Evolutionary conservation across 1,140 invertebrate species (phyloP).

Genomic region (Phymastichus coffea): DNA sequence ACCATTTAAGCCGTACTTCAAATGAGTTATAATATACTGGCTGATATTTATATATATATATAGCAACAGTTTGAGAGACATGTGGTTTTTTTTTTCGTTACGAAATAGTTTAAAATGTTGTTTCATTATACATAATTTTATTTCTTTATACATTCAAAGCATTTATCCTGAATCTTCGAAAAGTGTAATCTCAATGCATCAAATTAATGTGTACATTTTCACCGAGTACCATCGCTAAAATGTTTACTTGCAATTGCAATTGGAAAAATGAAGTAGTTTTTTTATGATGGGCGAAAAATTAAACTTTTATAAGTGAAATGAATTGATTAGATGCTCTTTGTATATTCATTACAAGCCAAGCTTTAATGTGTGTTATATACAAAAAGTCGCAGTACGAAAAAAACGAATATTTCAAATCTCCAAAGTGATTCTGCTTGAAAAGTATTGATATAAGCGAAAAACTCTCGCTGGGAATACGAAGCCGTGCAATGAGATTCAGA

Average conservation of each 20-base stretch:
- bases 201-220: neutral
- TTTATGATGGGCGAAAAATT: neutral
- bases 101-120: too few relatives aligned
- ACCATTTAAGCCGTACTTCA: too few relatives aligned
- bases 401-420: conserved; percentile 22
- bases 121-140: too few relatives aligned
- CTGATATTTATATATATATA: too few relatives aligned
- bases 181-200: conserved; percentile 3
- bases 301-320: conserved; percentile 13
- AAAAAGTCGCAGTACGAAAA: neutral
- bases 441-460: conserved; percentile 3
- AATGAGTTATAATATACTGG: too few relatives aligned
- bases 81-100: too few relatives aligned
- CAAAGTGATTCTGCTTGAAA: neutral
- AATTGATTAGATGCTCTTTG: conserved; percentile 5
- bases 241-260: neutral
- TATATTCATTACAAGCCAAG: conserved; percentile 4
- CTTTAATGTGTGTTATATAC: neutral
- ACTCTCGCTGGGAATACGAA: conserved; percentile 27
- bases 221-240: neutral
- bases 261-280: conserved; percentile 10
- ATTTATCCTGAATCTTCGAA: conserved; percentile 12
- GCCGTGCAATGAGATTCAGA: conserved; percentile 21
- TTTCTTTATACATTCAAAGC: conserved; percentile 6
- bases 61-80: too few relatives aligned